A percentile compares a stretch with the other conserved stretches of the same genome.
Evolutionary conservation across 2,797 vertebrate genomes (phyloP).

Genomic region (Falco berigora): DNA sequence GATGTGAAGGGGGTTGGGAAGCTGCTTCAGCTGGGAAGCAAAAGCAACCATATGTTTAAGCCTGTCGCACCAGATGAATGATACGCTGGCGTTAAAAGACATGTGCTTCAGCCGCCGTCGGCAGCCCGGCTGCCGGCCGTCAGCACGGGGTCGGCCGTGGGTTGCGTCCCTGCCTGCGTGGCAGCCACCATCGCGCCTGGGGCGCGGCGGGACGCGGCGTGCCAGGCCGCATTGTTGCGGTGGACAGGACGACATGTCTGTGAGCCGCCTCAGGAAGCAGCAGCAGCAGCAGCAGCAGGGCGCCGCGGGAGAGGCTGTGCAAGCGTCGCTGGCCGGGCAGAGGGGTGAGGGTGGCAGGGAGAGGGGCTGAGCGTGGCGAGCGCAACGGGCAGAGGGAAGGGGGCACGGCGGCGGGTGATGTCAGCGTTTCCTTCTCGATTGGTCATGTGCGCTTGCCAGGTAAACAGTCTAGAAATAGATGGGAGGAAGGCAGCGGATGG

Average conservation of each 20-base stretch:
- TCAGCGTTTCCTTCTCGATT: slow-evolving; percentile 69
- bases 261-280: neutral
- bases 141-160: neutral
- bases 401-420: slow-evolving; percentile 50
- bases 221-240: neutral
- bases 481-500: slow-evolving; percentile 63
- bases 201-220: neutral
- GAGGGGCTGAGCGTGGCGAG: neutral
- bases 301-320: neutral
- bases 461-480: slow-evolving; percentile 74
- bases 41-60: neutral
- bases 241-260: neutral
- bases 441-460: slow-evolving; percentile 71
- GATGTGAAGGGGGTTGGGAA: neutral
- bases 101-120: neutral
- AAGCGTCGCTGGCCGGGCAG: neutral
- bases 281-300: neutral
- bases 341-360: neutral
- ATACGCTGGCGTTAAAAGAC: neutral
- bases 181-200: neutral
- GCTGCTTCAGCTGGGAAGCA: neutral
- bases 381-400: neutral
- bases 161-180: neutral
- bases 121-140: neutral
- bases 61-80: neutral